Conservation (phyloP, 2,888 invertebrate species). For the Acanthosepion esculentum region DNA sequence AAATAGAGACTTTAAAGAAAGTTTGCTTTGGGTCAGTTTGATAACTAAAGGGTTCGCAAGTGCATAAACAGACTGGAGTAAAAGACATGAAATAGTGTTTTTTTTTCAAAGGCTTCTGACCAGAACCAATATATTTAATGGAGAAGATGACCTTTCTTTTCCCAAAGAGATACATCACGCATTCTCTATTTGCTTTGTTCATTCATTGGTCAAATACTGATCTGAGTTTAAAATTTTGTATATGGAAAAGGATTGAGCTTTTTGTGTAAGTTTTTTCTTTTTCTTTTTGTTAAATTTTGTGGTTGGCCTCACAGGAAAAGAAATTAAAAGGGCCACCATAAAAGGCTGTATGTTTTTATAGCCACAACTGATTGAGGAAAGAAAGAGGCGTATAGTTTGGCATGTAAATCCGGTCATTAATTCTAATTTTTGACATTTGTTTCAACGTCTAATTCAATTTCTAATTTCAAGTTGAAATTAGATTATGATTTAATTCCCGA, state of each 20-base stretch:
- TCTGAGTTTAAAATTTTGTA: too few relatives aligned
- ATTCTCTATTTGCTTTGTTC: neutral
- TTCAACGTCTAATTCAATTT: conserved; percentile 23
- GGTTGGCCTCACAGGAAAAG: neutral
- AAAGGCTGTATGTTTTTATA: neutral
- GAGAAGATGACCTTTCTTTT: neutral
- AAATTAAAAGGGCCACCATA: neutral
- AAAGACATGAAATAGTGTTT: neutral
- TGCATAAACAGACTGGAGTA: neutral
- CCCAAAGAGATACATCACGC: neutral
- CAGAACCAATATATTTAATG: neutral
- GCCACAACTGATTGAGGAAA: neutral
- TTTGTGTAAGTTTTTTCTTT: neutral
- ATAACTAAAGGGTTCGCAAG: neutral
- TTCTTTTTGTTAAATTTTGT: neutral
- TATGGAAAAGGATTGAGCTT: too few relatives aligned
- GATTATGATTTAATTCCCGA: conserved; percentile 23
- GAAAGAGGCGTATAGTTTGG: neutral
- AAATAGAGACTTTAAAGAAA: neutral
- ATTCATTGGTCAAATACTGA: too few relatives aligned
- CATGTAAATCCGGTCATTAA: conserved; percentile 17
- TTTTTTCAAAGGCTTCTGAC: neutral
- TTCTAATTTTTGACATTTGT: conserved; percentile 33
- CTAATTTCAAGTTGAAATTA: conserved; percentile 33
- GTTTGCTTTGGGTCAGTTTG: neutral